Evolutionary conservation across 2,113 vertebrate genomes (phyloP).

Genomic region (Cheirogaleus medius): DNA sequence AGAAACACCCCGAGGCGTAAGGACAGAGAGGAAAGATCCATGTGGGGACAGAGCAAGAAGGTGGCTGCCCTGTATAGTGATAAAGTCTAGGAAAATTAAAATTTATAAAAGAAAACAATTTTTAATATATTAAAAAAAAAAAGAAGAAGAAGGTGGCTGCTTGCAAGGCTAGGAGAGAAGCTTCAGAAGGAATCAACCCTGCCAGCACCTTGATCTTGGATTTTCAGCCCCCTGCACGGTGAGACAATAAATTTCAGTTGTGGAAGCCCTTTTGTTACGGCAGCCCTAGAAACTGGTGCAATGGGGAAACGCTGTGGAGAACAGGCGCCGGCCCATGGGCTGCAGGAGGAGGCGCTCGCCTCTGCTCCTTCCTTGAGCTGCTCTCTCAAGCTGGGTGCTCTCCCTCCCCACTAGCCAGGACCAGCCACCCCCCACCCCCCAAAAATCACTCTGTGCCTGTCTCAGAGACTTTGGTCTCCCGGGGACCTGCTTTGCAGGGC

Average conservation of each 20-base stretch:
- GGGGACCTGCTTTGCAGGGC: neutral
- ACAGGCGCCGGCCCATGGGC: neutral
- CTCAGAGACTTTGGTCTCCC: neutral
- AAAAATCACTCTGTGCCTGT: too few relatives aligned
- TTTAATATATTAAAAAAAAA: too few relatives aligned
- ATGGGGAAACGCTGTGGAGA: too few relatives aligned
- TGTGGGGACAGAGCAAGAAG: neutral
- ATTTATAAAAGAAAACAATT: too few relatives aligned
- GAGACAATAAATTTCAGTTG: neutral
- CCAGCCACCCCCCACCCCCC: fast-evolving
- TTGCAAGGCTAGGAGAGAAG: neutral
- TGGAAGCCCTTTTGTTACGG: neutral
- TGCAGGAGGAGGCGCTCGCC: neutral
- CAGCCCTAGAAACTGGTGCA: neutral
- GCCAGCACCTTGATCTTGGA: neutral
- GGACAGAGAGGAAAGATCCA: neutral
- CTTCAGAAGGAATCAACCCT: neutral
- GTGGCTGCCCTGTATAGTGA: neutral
- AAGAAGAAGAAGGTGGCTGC: neutral
- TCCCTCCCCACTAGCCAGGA: neutral
- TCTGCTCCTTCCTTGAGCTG: neutral
- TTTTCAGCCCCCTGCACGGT: neutral
- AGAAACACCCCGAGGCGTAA: neutral
- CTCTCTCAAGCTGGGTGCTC: neutral
- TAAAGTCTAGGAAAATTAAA: too few relatives aligned